phyloP scores from a whole-genome alignment of 2,797 vertebrate species.

The Margarornis squamiger region DNA sequence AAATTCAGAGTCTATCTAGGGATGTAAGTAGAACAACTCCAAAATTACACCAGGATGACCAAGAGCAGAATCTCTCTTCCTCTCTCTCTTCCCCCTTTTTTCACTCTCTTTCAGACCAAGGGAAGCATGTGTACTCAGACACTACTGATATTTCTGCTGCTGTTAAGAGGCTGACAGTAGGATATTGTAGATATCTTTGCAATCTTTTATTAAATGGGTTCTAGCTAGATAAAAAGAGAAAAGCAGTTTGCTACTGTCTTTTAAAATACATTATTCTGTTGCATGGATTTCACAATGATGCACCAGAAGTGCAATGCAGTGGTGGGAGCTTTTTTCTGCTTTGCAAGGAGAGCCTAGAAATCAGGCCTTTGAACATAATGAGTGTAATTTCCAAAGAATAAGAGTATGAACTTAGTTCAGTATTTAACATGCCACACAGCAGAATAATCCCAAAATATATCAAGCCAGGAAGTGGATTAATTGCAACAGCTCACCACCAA shows the following conservation, averaged over 20 bases:
- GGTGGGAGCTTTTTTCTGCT: neutral
- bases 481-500: neutral
- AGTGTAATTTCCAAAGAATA: neutral
- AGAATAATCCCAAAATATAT: conserved; percentile 16
- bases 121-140: neutral
- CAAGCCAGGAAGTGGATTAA: conserved; percentile 30
- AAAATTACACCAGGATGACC: neutral
- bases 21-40: neutral
- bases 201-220: conserved; percentile 34
- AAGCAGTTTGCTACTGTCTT: conserved; percentile 2
- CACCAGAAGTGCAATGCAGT: neutral
- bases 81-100: neutral
- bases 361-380: neutral
- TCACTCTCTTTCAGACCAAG: neutral
- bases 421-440: neutral
- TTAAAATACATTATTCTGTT: conserved; percentile 14
- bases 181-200: neutral
- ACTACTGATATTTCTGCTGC: neutral
- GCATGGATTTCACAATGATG: conserved; percentile 4
- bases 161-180: neutral
- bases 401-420: neutral
- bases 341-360: neutral
- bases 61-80: neutral
- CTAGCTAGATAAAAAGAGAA: conserved; percentile 19
- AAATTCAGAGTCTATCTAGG: neutral